A percentile compares a stretch with the other conserved stretches of the same genome.
Conservation (phyloP, 2,888 invertebrate genomes). For the Ommatoiulus sabulosus region DNA sequence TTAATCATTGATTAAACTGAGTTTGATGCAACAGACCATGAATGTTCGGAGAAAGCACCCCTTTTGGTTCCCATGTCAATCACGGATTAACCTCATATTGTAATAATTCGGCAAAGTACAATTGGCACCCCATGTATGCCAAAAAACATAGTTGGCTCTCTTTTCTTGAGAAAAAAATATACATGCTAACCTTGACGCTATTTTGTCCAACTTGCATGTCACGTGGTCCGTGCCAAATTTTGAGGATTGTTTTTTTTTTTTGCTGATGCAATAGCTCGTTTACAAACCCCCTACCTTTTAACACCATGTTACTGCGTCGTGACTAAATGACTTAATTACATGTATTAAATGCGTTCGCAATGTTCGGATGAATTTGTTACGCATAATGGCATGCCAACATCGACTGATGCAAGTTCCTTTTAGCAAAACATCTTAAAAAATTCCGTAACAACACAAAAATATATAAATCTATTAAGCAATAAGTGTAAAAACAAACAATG, state of each 20-base stretch:
- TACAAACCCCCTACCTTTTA: not conserved
- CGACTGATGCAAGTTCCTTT: not conserved
- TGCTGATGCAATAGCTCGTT: not conserved
- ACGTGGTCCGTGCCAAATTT: not conserved
- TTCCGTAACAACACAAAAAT: no score
- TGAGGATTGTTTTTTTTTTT: not conserved
- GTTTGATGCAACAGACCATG: not conserved
- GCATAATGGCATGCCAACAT: not conserved
- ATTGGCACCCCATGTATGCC: not conserved
- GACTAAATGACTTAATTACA: not conserved
- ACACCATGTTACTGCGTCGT: not conserved
- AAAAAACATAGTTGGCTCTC: not conserved
- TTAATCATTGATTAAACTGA: not conserved
- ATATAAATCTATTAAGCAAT: no score
- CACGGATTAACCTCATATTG: constrained; percentile 14
- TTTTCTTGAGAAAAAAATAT: not conserved
- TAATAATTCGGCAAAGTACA: constrained; percentile 18
- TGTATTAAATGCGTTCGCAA: not conserved
- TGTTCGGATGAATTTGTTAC: not conserved
- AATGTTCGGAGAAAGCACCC: not conserved
- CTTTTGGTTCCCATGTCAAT: constrained; percentile 35
- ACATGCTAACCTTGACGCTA: constrained; percentile 5
- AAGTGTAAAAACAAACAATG: no score
- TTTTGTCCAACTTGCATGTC: not conserved
- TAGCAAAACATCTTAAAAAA: not conserved